Evolutionary conservation across 2,888 invertebrate species (phyloP).

Genomic region (Smittia sp.): DNA sequence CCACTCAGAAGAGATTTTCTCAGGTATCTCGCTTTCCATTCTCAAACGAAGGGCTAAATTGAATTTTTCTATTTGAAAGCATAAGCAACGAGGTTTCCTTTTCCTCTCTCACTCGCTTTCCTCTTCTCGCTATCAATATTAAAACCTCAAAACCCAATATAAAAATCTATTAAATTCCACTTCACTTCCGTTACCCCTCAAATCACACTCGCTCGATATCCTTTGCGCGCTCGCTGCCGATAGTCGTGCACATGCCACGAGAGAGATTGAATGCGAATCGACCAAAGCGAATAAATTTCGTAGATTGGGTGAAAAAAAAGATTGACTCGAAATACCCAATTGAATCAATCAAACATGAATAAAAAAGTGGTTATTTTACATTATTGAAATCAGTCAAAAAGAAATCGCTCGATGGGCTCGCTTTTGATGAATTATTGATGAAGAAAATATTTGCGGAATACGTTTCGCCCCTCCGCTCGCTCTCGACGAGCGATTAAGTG

Average conservation of each 20-base stretch:
- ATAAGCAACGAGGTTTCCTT: neutral
- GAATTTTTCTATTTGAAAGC: slow-evolving; percentile 15
- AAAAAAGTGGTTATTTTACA: slow-evolving; percentile 37
- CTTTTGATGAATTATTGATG: slow-evolving; percentile 41
- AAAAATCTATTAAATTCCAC: slow-evolving; percentile 34
- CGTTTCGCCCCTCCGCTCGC: slow-evolving; percentile 10
- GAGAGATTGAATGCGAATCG: neutral
- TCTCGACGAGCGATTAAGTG: slow-evolving; percentile 14
- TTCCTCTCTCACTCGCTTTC: neutral
- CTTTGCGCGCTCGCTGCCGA: slow-evolving; percentile 14
- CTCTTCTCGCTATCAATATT: slow-evolving; percentile 1
- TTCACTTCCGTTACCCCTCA: slow-evolving; percentile 24
- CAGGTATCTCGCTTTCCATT: slow-evolving; percentile 1
- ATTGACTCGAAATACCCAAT: slow-evolving; percentile 34
- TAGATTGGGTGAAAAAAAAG: slow-evolving; percentile 11
- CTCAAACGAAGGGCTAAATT: slow-evolving; percentile 22
- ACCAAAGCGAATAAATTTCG: slow-evolving; percentile 20
- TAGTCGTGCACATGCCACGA: slow-evolving; percentile 2
- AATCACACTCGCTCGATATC: slow-evolving; percentile 28
- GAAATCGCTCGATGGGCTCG: slow-evolving; percentile 3
- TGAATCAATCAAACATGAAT: slow-evolving; percentile 42
- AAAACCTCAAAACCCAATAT: slow-evolving; percentile 31
- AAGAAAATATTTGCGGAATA: slow-evolving; percentile 29
- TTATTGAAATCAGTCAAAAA: slow-evolving; percentile 36
- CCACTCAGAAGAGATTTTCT: neutral